phyloP scores from a whole-genome alignment of 2,888 invertebrate genomes.

The Acanthosepion lycidas region DNA sequence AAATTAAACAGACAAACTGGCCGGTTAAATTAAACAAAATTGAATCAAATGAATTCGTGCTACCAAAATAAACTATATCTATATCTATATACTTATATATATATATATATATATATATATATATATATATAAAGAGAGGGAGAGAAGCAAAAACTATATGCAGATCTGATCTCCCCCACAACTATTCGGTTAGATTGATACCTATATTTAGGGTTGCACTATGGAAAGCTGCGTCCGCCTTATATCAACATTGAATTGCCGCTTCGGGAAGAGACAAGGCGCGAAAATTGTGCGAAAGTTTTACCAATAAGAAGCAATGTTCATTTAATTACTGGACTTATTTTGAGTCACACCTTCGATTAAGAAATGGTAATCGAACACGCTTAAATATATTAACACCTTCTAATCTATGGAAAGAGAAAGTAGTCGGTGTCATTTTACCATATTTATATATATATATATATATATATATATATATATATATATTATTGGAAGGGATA shows the following conservation, averaged over 20 bases:
- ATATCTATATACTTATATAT: no score
- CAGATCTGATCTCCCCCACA: neutral
- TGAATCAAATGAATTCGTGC: no score
- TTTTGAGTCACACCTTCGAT: neutral
- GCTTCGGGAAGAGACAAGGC: neutral
- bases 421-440: neutral
- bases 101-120: no score
- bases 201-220: neutral
- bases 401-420: neutral
- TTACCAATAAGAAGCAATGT: neutral
- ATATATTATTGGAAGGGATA: neutral
- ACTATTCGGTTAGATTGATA: neutral
- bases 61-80: no score
- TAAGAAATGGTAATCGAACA: neutral
- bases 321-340: neutral
- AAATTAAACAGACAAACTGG: no score
- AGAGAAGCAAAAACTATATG: neutral
- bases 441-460: neutral
- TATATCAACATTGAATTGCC: neutral
- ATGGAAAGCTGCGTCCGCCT: neutral
- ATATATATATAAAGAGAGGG: no score
- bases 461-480: neutral
- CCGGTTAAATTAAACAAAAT: no score
- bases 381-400: slow-evolving; percentile 17
- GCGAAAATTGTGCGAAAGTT: neutral